Evolutionary conservation across 1,140 invertebrate species (phyloP), one percentile per base, ranked within the genome.

Genomic region (Caenorhabditis remanei): DNA sequence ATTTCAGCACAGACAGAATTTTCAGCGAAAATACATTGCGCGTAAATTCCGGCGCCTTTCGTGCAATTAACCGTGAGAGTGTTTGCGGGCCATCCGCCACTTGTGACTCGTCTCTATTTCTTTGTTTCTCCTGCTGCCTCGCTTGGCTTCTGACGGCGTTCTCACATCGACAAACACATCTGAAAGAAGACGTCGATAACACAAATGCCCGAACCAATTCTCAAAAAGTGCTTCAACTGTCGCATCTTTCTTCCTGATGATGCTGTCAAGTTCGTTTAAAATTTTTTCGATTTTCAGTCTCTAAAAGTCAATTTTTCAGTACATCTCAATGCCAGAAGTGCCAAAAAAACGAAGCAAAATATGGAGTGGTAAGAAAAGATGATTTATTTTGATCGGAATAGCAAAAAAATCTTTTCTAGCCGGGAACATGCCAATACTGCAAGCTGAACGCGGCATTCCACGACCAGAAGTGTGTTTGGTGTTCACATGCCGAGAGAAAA

Each of bases 81-180:
- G 71, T 79, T 50, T 24, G 71, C 71, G 41, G 13, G 11, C 71
- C 8, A 32, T 79, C 19, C 24, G 46, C 16, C 71, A 41, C 71
- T 79, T 79, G 71, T 79, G 71, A 79, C 71, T 46, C 11, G 65
- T 71, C 65, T 79, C 71, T 79, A 53, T 50, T 79, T 79, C 71
- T 79, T 24, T 50, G 8, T 43, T 43, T 71, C 71, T 79, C 71
- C 14, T 40, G 32, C 71, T 79, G 71, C 46, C 13, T 50, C n/a
- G 14, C 43, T 32, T 32, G 43, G n/a, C 24, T 21, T 24, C 11
- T 24, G 46, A 50, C 71, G 71, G 14, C 19, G 14, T 43, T 41
- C 21, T 32, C 4, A n/a, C 19, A 71, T n/a, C 19, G 9, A 32
- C 43, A 4, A 41, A 79, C 24, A 4, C 14, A 24, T 50, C 40